Base-by-base conservation (phyloP, 92 coral and sea anemone genomes). In the Anthopleura xanthogrammica region DNA sequence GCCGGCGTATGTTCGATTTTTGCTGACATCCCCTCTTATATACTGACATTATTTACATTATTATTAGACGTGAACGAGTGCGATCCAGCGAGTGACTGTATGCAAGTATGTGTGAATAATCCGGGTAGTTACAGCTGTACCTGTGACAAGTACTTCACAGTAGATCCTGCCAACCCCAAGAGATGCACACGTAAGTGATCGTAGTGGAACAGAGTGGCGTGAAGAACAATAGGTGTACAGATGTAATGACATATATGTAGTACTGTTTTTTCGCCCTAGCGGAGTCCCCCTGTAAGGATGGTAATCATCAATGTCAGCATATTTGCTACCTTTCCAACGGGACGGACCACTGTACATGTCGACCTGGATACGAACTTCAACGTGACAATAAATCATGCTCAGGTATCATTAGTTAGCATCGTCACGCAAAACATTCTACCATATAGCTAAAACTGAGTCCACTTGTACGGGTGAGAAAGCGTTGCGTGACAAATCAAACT, bases 251-350 rank as follows among this genome's bases (percentile, higher is more conserved):
- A 7, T 73, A 16, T 72, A 39, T 72, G 4, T 11, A 1, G 42
- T 2, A 12, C 11, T 36, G 9, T 73, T 46, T 40, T 36, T 20
- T 29, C 36, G 36, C 19, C 11, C 4, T 22, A 68, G 74, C 74
- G 29, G 74, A 68, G 74, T 68, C 74, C 2, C 87, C 60, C 60
- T 88, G 91, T 55, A 50, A 39, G 7, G 77, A 57, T 16, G 72
- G 74, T 54, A 77, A 83, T 43, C 84, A 62, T 66, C 85, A 73
- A 42, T 88, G 91, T 48, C 52, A 81, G 41, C 82, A 89, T 16
- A 55, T 89, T 55, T 89, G 92, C 20, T 89, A 41, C 41, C 80
- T 75, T 43, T 80, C 90, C 17, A 77, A 79, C 48, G 88, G 88
- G 13, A 77, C 52, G 7, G 76, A 84, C 19, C 83, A 65, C 52